These are phyloP conservation scores for Drosophila setosimentum DNA, from an alignment of 2,888 invertebrate species.

Conservation along the genomic window DNA sequence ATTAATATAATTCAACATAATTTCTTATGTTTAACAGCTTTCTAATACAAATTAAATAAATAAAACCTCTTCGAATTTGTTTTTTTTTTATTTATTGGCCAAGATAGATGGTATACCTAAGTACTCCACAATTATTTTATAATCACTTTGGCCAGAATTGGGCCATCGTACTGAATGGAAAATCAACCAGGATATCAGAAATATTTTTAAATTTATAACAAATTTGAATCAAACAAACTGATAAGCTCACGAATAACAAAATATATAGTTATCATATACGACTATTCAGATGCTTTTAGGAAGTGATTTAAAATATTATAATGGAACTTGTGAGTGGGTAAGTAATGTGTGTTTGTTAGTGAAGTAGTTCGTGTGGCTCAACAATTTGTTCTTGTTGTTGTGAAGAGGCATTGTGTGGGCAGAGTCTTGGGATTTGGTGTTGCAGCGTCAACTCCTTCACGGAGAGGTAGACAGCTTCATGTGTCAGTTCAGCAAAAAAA, in stretches of 20 bases:
- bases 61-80: background rate
- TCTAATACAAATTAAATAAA: background rate
- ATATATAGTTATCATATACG: background rate
- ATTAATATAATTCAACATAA: background rate
- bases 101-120: too few relatives aligned
- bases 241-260: background rate
- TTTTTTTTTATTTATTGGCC: background rate
- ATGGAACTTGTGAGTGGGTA: too few relatives aligned
- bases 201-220: background rate
- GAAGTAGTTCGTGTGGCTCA: background rate
- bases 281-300: background rate
- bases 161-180: background rate
- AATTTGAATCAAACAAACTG: background rate
- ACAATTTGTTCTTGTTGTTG: background rate
- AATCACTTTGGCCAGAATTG: background rate
- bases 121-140: too few relatives aligned
- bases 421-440: slow-evolving; percentile 1
- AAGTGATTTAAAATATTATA: background rate
- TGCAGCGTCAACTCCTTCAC: background rate
- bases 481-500: slow-evolving; percentile 19
- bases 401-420: background rate
- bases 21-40: background rate
- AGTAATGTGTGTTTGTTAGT: background rate
- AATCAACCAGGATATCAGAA: background rate
- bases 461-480: slow-evolving; percentile 9